A percentile compares a stretch with the other conserved stretches of the same genome.
These are phyloP conservation scores for Ischnura elegans DNA, from an alignment of 2,888 invertebrate genomes.

Conservation along the genomic window DNA sequence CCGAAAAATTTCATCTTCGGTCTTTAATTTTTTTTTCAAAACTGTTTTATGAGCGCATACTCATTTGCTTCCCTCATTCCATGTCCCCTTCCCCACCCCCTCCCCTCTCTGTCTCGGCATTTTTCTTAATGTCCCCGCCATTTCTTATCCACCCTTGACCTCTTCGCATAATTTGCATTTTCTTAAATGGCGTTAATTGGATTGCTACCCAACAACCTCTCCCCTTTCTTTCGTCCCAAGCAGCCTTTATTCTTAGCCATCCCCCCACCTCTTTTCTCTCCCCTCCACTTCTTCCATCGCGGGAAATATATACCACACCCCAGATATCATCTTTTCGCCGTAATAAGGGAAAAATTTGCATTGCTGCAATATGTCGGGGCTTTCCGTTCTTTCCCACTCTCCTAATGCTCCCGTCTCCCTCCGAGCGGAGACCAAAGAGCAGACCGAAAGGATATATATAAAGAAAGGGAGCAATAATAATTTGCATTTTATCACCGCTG, in stretches of 20 bases:
- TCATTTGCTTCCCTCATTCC: neutral
- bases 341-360: slow-evolving; percentile 53
- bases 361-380: slow-evolving; percentile 20
- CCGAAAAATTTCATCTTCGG: no score
- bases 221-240: neutral
- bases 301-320: neutral
- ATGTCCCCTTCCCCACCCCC: neutral
- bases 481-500: slow-evolving; percentile 44
- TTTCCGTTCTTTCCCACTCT: neutral
- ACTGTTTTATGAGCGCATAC: neutral
- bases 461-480: neutral
- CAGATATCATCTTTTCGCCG: slow-evolving; percentile 41
- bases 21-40: neutral
- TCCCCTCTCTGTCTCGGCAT: neutral
- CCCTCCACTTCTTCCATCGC: neutral
- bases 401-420: neutral
- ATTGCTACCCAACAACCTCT: neutral
- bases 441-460: neutral
- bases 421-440: neutral
- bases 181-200: slow-evolving; percentile 32
- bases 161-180: neutral
- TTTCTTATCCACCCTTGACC: slow-evolving; percentile 3
- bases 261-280: neutral
- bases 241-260: no score
- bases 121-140: slow-evolving; percentile 8